Evolutionary conservation across 2,888 invertebrate genomes (phyloP).

Genomic region (Muscina levida): DNA sequence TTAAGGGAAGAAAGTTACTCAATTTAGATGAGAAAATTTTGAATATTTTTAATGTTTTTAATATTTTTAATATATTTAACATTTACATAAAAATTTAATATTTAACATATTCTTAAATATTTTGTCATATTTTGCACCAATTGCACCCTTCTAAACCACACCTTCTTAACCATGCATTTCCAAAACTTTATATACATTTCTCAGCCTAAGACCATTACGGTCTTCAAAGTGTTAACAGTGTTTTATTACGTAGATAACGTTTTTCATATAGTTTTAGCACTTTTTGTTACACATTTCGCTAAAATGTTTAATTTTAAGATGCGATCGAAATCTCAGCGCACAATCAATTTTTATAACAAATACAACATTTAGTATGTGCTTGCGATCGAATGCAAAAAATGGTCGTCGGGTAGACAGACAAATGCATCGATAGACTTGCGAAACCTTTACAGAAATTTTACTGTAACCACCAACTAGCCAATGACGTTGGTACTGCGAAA

Average conservation of each 20-base stretch:
- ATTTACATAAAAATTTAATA: too few relatives aligned
- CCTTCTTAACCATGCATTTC: too few relatives aligned
- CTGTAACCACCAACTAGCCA: not conserved
- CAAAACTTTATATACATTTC: too few relatives aligned
- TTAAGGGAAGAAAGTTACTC: too few relatives aligned
- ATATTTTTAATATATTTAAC: too few relatives aligned
- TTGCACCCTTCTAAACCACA: too few relatives aligned
- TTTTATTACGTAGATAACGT: conserved; percentile 19
- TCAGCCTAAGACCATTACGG: too few relatives aligned
- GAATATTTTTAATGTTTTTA: too few relatives aligned
- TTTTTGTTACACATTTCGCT: conserved; percentile 44
- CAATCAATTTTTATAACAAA: conserved; percentile 60
- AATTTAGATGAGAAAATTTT: too few relatives aligned
- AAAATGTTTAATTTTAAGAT: conserved; percentile 48
- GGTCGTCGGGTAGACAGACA: not conserved
- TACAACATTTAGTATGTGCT: conserved; percentile 3
- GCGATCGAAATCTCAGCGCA: conserved; percentile 58
- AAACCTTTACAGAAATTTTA: conserved; percentile 34
- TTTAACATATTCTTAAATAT: too few relatives aligned
- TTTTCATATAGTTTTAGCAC: conserved; percentile 6
- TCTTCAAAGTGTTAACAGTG: conserved; percentile 46
- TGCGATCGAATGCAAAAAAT: not conserved
- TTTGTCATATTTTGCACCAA: too few relatives aligned
- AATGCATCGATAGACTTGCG: conserved; percentile 40
- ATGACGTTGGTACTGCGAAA: not conserved